Evolutionary conservation across 2,113 vertebrate species (phyloP).

Genomic region (Plecturocebus donacophilus): DNA sequence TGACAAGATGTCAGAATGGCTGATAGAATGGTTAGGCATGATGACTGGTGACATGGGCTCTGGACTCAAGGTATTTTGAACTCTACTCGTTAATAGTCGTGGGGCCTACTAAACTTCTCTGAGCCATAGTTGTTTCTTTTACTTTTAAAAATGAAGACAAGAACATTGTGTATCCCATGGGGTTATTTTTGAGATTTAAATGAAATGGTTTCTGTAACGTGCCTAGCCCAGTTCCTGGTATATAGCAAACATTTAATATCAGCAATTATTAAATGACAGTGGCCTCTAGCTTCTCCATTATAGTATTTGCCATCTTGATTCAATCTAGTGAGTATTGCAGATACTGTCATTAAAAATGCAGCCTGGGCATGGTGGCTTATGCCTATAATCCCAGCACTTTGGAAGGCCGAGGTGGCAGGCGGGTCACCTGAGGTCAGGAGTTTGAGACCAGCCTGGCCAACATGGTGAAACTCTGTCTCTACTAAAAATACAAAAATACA

Average conservation of each 20-base stretch:
- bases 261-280: background rate
- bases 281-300: background rate
- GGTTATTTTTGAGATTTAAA: background rate
- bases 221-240: background rate
- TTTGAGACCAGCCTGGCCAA: too few relatives aligned
- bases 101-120: background rate
- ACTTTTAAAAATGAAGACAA: background rate
- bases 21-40: background rate
- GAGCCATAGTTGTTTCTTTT: background rate
- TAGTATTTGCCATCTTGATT: background rate
- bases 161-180: background rate
- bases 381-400: too few relatives aligned
- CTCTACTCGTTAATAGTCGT: background rate
- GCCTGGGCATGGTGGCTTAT: accelerated
- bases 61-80: background rate
- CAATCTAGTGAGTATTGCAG: background rate
- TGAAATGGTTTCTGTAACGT: background rate
- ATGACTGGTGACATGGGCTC: background rate
- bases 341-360: background rate
- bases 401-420: too few relatives aligned
- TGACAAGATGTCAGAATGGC: background rate
- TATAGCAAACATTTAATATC: background rate
- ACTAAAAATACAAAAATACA: too few relatives aligned
- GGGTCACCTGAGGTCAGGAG: too few relatives aligned
- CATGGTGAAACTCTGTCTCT: too few relatives aligned